Evolutionary conservation across 2,888 invertebrate genomes (phyloP), one percentile per base, ranked within the genome.

Genomic region (Carpatolechia fugitivella): DNA sequence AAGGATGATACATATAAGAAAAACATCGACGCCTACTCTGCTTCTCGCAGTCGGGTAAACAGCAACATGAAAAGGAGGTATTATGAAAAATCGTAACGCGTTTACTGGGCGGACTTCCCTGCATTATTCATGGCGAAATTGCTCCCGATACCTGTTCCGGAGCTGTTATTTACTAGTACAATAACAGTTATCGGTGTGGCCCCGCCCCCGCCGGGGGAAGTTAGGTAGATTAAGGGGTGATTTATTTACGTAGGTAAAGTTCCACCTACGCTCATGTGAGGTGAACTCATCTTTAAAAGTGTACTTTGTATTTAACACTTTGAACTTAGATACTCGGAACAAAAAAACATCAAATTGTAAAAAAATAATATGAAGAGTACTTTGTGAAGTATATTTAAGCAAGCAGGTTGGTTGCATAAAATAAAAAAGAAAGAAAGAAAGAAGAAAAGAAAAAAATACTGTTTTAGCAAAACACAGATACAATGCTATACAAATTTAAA

Each of bases 21-120:
- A 10, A 11, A 33, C 33, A 33, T 8, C 8, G 5, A 11, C 10
- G 3, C n/a, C 10, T 33, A n/a, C n/a, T 8, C 33, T 33, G 33
- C 33, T 33, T 33, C 33, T 6, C 78, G 64, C 71, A 58, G 68
- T 68, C 64, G 68, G 24, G 24, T 6, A 24, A 24, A 6, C 24
- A 63, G 70, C 61, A 74, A 80, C 80, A 80, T 85, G 84, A 85
- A 77, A 81, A 78, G 80, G 72, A 74, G 81, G 80, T 85, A 88
- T 87, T 89, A 89, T 87, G 88, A 89, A 88, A 88, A 89, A 88
- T 88, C 86, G 85, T 89, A 88, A 88, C 87, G 76, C 85, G 68
- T 82, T 89, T 88, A 88, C 77, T 61, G 82, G 82, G 83, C 87
- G 88, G 87, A 87, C 87, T 76, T 61, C 56, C 53, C 54, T 89